Conservation (phyloP, 2,797 vertebrate genomes). For the Bradypus variegatus region DNA sequence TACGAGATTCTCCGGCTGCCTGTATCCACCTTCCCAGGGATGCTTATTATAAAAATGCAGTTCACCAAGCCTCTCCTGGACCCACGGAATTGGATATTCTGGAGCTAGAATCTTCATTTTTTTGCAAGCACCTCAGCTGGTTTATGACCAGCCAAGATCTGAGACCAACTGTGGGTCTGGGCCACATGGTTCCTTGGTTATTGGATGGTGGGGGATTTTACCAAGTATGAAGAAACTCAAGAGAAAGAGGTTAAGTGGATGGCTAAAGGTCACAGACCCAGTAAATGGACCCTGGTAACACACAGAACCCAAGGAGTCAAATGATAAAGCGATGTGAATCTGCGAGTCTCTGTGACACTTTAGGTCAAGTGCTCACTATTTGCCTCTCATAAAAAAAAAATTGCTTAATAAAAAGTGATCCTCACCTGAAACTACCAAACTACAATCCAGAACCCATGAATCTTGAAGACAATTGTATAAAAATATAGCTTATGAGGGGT, state of each 20-base stretch:
- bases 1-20: neutral
- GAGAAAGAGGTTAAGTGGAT: constrained; percentile 10
- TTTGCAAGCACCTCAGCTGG: neutral
- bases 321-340: neutral
- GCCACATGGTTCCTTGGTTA: neutral
- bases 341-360: neutral
- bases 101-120: neutral
- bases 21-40: neutral
- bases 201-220: neutral
- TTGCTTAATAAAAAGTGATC: constrained; percentile 42
- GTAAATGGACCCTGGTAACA: neutral
- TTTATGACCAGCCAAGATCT: neutral
- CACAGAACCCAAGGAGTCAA: neutral
- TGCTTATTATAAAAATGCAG: neutral
- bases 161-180: fast-evolving
- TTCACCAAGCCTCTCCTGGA: neutral
- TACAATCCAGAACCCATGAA: too few relatives aligned
- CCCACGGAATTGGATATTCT: neutral
- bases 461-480: too few relatives aligned
- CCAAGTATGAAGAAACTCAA: neutral
- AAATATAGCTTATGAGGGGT: too few relatives aligned
- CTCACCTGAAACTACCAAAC: too few relatives aligned
- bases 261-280: neutral
- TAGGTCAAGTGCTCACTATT: constrained; percentile 41
- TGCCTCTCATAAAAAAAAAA: constrained; percentile 41